Evolutionary conservation across 2,797 vertebrate genomes (phyloP).

Genomic region (Bryconaethiops microstoma): DNA sequence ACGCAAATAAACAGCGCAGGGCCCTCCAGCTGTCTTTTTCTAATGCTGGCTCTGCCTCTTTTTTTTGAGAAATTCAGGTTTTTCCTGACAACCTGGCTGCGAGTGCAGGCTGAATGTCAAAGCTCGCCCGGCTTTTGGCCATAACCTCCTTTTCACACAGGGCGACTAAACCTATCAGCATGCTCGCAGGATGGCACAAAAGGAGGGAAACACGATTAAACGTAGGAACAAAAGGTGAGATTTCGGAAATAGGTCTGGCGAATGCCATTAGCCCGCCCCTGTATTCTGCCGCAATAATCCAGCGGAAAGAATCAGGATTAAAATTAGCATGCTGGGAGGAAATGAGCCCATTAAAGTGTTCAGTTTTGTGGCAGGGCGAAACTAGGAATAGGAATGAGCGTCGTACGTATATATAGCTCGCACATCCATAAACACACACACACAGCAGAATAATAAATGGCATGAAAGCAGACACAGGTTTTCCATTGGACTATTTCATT

Average conservation of each 20-base stretch:
- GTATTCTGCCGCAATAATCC: conserved; percentile 68
- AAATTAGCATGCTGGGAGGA: conserved; percentile 63
- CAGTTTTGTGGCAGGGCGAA: conserved; percentile 2
- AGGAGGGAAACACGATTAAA: conserved; percentile 65
- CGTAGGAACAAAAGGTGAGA: conserved; percentile 65
- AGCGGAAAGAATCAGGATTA: conserved; percentile 75
- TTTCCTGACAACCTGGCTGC: conserved; percentile 29
- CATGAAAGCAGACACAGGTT: background rate
- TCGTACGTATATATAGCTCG: conserved; percentile 1
- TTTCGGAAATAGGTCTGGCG: conserved; percentile 66
- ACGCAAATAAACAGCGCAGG: conserved; percentile 12
- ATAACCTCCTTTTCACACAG: conserved; percentile 59
- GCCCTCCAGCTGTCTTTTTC: conserved; percentile 2
- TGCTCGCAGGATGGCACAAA: conserved; percentile 60
- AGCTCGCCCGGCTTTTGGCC: conserved; percentile 46
- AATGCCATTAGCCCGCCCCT: conserved; percentile 67
- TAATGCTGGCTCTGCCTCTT: background rate
- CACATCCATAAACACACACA: conserved; percentile 5
- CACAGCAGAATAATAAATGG: background rate
- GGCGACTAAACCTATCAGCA: conserved; percentile 62
- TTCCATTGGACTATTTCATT: background rate
- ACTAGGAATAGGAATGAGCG: conserved; percentile 3
- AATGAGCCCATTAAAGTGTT: conserved; percentile 35
- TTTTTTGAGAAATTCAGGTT: background rate
- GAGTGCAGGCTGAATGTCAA: conserved; percentile 39